Evolutionary conservation across 2,888 invertebrate species (phyloP).

Genomic region (Cataglyphis rosenhaueri): DNA sequence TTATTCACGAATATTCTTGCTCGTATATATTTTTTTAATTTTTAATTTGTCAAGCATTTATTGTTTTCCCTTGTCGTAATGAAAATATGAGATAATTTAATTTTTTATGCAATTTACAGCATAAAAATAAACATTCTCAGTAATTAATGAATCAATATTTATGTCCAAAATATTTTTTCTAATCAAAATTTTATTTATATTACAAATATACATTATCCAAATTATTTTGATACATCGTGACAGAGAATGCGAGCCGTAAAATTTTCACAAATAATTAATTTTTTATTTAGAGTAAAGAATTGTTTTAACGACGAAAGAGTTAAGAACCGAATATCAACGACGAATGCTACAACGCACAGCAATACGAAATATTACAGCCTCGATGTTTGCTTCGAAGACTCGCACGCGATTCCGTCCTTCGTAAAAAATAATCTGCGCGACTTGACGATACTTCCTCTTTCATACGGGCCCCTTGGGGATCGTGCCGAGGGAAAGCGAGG

Average conservation of each 20-base stretch:
- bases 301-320: background rate
- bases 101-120: slow-evolving; percentile 8
- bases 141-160: slow-evolving; percentile 36
- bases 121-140: slow-evolving; percentile 23
- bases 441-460: slow-evolving; percentile 29
- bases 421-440: slow-evolving; percentile 25
- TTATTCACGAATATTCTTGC: background rate
- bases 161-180: background rate
- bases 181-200: background rate
- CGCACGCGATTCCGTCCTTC: slow-evolving; percentile 37
- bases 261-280: background rate
- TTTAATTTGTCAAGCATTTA: background rate
- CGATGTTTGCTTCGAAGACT: slow-evolving; percentile 11
- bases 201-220: slow-evolving; percentile 5
- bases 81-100: slow-evolving; percentile 37
- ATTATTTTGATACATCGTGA: slow-evolving; percentile 10
- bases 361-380: background rate
- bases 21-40: background rate
- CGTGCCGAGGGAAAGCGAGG: background rate
- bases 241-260: background rate
- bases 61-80: slow-evolving; percentile 9
- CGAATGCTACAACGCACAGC: background rate
- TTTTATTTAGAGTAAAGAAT: background rate
- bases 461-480: background rate
- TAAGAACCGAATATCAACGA: background rate